Evolutionary conservation across 2,888 invertebrate species (phyloP), one percentile per base, ranked within the genome.

Genomic region (Luperina testacea): DNA sequence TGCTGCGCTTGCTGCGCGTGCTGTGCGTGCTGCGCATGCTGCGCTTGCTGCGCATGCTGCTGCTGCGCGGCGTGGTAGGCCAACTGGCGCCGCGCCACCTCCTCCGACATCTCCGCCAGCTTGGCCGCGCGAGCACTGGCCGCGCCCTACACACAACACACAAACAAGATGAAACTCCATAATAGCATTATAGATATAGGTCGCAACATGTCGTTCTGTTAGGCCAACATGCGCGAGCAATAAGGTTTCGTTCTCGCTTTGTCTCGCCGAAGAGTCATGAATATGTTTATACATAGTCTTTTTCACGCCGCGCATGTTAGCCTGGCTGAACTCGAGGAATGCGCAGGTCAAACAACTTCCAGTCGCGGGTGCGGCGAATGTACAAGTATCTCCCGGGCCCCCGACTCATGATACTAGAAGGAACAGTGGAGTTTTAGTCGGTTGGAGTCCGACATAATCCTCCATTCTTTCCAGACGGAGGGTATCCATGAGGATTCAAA

Each of bases 61-160:
- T 27, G 64, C n/a, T 90, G 90, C 53, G 86, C 75, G 71, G n/a
- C 82, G 81, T 32, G 94, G 76, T 89, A 78, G 27, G 96, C 94
- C 84, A 96, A 97, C 86, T 97, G 97, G 32, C 98, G 93, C 70
- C 98, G 95, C 81, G 98, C 94, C 17, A 98, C 98, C 92, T 98
- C 98, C 91, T 99, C 98, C 6, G 98, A 98, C 98, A 98, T 98
- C 94, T 98, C 98, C 8, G 98, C 97, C 79, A 98, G 95, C 92
- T 98, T 98, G 0, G 98, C 98, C 67, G 97, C 97, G 42, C 96
- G 94, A 0, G 93, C 94, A 64, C 88, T 94, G 88, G 94, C 94
- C 0, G 92, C 91, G 85, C 86, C 93, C 32, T 92, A 77, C 77
- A 92, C 80, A 90, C 27, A 2, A 53, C 15, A 70, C 15, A 27